Base-by-base conservation (phyloP, 2,888 invertebrate genomes). In the Drosophila recens region DNA sequence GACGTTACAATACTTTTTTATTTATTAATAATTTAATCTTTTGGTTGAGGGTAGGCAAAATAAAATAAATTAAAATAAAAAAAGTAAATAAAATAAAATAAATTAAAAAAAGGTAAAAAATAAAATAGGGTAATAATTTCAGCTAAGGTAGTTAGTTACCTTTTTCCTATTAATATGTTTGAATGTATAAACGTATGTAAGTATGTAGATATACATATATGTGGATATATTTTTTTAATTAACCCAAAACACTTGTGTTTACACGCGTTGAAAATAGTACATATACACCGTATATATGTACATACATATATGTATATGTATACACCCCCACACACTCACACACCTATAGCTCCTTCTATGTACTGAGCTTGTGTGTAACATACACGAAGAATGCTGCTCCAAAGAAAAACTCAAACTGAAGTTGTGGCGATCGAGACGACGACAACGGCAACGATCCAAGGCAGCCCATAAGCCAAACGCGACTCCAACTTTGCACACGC, bases 241-340 rank as follows among this genome's bases (percentile, higher is more conserved):
- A 86, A 81, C 65, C 65, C 64, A 87, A 88, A 88, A 88, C 87
- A 88, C 87, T 88, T 88, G 87, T 88, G 86, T 68, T 66, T 66
- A 66, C 59, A 65, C 59, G 59, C 65, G 51, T 64, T 57, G 56
- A 56, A 63, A 56, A 64, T 64, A 64, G 57, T 69, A 61, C 38
- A 64, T 74, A 57, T 40, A 43, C 38, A 1, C 38, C 2, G 33
- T 62, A 17, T 23, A 23, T 51, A 33, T 43, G 33, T 17, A 17
- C 15, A 42, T 57, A 48, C 59, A 49, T 46, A 43, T 53, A 64
- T 66, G 17, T 70, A 49, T 62, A 20, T 46, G 89, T 89, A 87
- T 90, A 90, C 89, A 88, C 87, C 82, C 83, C 85, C 75, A 8
- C 30, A 27, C 27, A 27, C 27, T 6, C 27, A 30, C 30, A 30